Evolutionary conservation across 2,113 vertebrate species (phyloP), one percentile per base, ranked within the genome.

Genomic region (Pantherophis guttatus): DNA sequence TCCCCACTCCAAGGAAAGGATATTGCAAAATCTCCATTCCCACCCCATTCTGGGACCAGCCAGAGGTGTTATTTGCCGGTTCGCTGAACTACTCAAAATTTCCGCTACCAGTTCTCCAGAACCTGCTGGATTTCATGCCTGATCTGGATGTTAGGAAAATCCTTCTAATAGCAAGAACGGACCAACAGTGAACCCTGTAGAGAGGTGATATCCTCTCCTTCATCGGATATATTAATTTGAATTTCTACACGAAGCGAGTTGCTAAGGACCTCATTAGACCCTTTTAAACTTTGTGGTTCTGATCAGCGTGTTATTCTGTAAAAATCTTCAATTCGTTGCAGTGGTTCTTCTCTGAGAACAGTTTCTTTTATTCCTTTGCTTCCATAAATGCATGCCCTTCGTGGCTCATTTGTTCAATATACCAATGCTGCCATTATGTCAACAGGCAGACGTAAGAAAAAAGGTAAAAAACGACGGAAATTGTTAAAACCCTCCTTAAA

Each of bases 381-480:
- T 19, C 70, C 95, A 97, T 97, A 96, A 98, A 97, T 94, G 0
- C 94, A 92, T 93, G 97, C 95, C 97, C 94, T 97, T 93, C 95
- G 98, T 98, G 97, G 97, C 23, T 29, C 57, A 44, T 97, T 95
- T 97, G 98, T 96, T 39, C 8, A 24, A 39, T 39, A 91, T 55
- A 98, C 97, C 97, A 97, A 97, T 97, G 98, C 97, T 97, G 97
- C 98, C 98, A 98, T 98, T 99, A 98, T 98, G 98, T 98, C 98
- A 98, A 98, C 99, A 99, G 99, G 99, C 98, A 99, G 98, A 96
- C 98, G 96, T 98, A 99, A 98, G 98, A 98, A 98, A 98, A 98
- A 98, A 98, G 98, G 98, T 99, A 99, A 98, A 99, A 99, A 99
- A 98, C 99, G 98, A 98, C 98, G 98, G 97, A 99, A 99, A 98